Evolutionary conservation across 2,888 invertebrate species (phyloP).

Genomic region (Arrhopalites spinosus): DNA sequence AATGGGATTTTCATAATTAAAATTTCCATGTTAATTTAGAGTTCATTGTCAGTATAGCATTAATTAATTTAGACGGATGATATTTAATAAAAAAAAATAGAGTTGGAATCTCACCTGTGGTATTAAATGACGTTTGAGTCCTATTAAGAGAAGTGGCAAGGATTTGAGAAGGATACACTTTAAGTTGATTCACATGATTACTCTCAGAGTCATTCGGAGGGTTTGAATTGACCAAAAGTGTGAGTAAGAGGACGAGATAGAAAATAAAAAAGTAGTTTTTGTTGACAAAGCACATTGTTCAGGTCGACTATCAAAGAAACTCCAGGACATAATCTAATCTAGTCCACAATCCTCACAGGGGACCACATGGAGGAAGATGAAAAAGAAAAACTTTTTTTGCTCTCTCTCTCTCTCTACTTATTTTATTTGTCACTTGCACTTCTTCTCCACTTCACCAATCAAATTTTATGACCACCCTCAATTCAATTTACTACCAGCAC

Average conservation of each 20-base stretch:
- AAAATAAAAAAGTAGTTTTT: slow-evolving; percentile 29
- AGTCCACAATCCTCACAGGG: slow-evolving; percentile 18
- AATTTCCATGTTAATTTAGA: too few species aligned
- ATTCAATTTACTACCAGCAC: slow-evolving; percentile 4
- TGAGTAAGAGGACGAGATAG: slow-evolving; percentile 12
- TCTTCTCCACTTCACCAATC: slow-evolving; percentile 26
- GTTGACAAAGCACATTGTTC: slow-evolving; percentile 29
- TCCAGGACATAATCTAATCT: slow-evolving; percentile 41
- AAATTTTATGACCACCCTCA: slow-evolving; percentile 29
- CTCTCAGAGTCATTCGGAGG: not conserved
- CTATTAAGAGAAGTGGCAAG: not conserved
- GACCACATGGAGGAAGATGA: not conserved
- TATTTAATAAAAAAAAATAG: too few species aligned
- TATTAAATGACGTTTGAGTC: not conserved
- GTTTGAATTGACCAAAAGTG: slow-evolving; percentile 9
- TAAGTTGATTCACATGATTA: not conserved
- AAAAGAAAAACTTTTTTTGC: not conserved
- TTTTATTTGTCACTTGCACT: too few species aligned
- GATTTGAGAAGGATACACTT: not conserved
- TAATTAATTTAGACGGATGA: too few species aligned
- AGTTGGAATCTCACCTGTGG: not conserved
- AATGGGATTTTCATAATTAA: too few species aligned
- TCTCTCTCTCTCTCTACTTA: too few species aligned
- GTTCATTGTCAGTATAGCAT: too few species aligned
- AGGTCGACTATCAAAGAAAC: slow-evolving; percentile 21